Percentiles rank a stretch among this genome's conserved stretches.
Evolutionary conservation across 1,140 invertebrate species (phyloP).

Genomic region (Monomorium pharaonis): DNA sequence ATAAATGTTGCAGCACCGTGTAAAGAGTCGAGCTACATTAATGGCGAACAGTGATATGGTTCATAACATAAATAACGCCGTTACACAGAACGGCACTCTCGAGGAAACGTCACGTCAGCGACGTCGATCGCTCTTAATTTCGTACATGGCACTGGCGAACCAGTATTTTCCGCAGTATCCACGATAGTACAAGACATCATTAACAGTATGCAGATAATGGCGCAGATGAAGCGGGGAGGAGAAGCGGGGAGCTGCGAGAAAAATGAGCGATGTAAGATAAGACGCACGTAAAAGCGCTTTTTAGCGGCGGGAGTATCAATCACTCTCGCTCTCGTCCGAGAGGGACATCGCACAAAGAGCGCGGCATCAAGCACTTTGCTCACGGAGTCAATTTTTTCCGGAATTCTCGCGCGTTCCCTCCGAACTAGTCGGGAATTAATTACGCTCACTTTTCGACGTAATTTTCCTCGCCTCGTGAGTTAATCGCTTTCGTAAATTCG

Average conservation of each 20-base stretch:
- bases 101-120: conserved; percentile 19
- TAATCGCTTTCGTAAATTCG: conserved; percentile 36
- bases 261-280: conserved; percentile 36
- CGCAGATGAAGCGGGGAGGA: neutral
- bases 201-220: conserved; percentile 45
- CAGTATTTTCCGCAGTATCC: conserved; percentile 12
- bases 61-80: conserved; percentile 51
- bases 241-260: neutral
- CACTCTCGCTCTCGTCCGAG: conserved; percentile 31
- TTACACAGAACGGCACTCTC: conserved; percentile 47
- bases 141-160: neutral
- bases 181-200: conserved; percentile 26
- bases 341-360: conserved; percentile 18
- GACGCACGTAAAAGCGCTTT: conserved; percentile 16
- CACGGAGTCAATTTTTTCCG: conserved; percentile 11
- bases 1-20: conserved; percentile 5
- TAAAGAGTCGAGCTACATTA: conserved; percentile 10
- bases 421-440: conserved; percentile 25
- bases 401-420: conserved; percentile 25
- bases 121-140: conserved; percentile 50
- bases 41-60: conserved; percentile 6
- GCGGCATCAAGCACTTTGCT: neutral
- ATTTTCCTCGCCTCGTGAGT: conserved; percentile 22
- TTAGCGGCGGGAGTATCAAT: conserved; percentile 31
- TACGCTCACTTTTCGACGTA: conserved; percentile 40